A percentile compares a stretch with the other conserved stretches of the same genome.
Evolutionary conservation across 1,140 invertebrate genomes (phyloP).

Genomic region (Gonatopus flavifemur): DNA sequence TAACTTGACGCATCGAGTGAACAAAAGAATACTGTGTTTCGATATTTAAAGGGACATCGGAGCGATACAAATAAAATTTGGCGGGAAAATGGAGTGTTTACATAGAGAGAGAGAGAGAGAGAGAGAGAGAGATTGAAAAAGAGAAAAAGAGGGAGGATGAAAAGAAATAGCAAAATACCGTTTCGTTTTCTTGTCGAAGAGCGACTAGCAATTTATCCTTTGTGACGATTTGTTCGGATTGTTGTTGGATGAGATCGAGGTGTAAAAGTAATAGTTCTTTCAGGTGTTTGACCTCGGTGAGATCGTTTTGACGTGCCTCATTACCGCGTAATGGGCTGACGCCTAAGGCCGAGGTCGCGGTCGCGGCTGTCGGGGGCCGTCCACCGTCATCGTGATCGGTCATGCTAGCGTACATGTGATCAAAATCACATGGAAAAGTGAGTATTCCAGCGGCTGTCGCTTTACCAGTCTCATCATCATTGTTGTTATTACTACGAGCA

Average conservation of each 20-base stretch:
- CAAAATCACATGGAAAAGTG: constrained; percentile 57
- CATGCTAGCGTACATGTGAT: constrained; percentile 63
- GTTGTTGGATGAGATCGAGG: constrained; percentile 73
- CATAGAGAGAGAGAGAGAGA: background rate
- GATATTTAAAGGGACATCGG: too few relatives aligned
- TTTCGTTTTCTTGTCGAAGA: constrained; percentile 68
- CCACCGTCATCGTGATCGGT: constrained; percentile 46
- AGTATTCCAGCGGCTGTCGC: constrained; percentile 40
- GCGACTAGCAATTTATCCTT: constrained; percentile 68
- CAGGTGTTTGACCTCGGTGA: constrained; percentile 64
- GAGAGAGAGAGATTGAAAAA: background rate
- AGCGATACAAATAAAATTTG: background rate
- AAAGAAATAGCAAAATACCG: constrained; percentile 48
- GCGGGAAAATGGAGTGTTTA: background rate
- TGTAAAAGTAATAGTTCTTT: constrained; percentile 72
- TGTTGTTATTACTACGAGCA: too few relatives aligned
- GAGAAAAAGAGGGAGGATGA: background rate
- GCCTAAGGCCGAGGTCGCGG: constrained; percentile 43
- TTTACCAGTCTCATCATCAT: constrained; percentile 35
- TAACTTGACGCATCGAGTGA: too few relatives aligned
- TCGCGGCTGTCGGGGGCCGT: constrained; percentile 23
- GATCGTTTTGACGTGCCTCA: constrained; percentile 55
- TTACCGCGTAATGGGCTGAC: constrained; percentile 48
- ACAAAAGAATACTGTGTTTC: too few relatives aligned
- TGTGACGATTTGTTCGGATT: constrained; percentile 68